Evolutionary conservation across 2,797 vertebrate species (phyloP).

Genomic region (Chelonia mydas): DNA sequence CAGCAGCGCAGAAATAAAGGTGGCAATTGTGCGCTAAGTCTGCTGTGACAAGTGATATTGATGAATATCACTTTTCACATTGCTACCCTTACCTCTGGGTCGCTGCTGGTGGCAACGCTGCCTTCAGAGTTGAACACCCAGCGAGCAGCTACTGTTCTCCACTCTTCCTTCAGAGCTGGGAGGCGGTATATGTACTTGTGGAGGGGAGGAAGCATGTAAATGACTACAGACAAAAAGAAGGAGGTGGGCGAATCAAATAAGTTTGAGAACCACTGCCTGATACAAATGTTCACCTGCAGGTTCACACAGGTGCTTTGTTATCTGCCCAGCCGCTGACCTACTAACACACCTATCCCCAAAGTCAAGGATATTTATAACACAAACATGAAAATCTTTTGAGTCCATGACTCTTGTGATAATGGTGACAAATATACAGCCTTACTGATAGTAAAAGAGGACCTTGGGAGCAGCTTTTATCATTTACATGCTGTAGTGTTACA

Average conservation of each 20-base stretch:
- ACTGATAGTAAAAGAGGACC: background rate
- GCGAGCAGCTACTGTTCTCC: background rate
- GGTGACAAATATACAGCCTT: background rate
- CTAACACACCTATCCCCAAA: background rate
- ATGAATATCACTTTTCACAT: too few species aligned
- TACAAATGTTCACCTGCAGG: background rate
- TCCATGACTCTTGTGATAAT: background rate
- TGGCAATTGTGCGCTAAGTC: background rate
- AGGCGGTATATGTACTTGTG: background rate
- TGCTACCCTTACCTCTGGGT: background rate
- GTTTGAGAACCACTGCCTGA: background rate
- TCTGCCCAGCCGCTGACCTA: background rate
- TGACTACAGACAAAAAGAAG: background rate
- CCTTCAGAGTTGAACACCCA: background rate
- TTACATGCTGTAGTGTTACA: background rate
- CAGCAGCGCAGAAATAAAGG: background rate
- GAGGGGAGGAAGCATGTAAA: background rate
- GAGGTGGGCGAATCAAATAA: background rate
- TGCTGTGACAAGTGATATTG: background rate
- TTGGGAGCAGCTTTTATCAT: background rate
- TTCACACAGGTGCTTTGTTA: background rate
- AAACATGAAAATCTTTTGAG: background rate
- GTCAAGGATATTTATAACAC: background rate
- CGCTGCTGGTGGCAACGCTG: background rate
- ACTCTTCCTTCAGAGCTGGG: background rate